A percentile compares a stretch with the other conserved stretches of the same genome.
Evolutionary conservation across 1,140 invertebrate genomes (phyloP).

Genomic region (Listronotus oregonensis): DNA sequence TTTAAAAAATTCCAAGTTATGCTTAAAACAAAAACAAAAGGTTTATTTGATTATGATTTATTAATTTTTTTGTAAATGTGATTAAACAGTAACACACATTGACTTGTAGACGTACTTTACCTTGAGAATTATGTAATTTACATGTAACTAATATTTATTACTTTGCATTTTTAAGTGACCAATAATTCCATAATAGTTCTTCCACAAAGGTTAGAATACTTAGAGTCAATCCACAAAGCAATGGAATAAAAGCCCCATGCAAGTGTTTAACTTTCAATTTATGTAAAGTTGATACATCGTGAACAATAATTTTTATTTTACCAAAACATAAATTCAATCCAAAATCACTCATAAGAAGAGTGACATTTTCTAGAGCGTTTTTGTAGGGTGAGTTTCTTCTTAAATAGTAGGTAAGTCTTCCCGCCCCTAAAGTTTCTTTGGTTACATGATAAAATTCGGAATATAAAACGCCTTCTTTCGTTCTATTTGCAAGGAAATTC

Average conservation of each 20-base stretch:
- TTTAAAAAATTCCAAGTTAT: too few relatives aligned
- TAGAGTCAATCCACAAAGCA: constrained; percentile 1
- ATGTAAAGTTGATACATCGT: neutral
- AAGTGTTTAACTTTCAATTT: constrained; percentile 10
- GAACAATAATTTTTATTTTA: neutral
- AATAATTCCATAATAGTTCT: constrained; percentile 7
- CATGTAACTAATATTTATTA: too few relatives aligned
- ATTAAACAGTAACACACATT: too few relatives aligned
- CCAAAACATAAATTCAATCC: constrained; percentile 17
- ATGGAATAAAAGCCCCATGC: constrained; percentile 6
- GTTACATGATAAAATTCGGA: constrained; percentile 11
- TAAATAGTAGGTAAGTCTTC: constrained; percentile 6
- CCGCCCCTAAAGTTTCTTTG: constrained; percentile 20
- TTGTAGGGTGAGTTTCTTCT: constrained; percentile 20
- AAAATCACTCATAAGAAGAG: constrained; percentile 13
- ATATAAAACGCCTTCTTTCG: neutral
- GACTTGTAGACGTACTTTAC: too few relatives aligned
- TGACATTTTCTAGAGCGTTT: neutral
- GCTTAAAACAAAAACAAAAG: too few relatives aligned
- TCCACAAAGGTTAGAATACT: constrained; percentile 6
- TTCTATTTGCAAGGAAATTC: neutral
- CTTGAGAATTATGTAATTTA: too few relatives aligned
- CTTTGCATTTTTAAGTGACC: too few relatives aligned
- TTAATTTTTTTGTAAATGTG: too few relatives aligned
- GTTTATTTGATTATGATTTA: too few relatives aligned